Conservation (phyloP, 2,113 vertebrate genomes). For the Callaeas wilsoni region DNA sequence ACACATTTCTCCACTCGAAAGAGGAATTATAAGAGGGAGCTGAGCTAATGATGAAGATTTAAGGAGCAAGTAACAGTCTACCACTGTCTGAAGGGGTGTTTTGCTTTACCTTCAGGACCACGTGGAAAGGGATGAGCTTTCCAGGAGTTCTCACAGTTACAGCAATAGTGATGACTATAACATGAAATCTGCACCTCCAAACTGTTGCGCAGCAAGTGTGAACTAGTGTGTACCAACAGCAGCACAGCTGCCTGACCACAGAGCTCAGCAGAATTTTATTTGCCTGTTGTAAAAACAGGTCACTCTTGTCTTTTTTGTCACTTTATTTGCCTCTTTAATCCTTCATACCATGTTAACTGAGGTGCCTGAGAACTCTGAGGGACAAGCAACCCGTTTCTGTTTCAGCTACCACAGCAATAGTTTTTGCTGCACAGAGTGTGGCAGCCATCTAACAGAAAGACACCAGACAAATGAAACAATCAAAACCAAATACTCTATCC, state of each 20-base stretch:
- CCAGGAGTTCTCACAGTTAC: neutral
- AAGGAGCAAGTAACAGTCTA: neutral
- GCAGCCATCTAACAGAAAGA: neutral
- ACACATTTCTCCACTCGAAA: neutral
- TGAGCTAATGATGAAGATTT: neutral
- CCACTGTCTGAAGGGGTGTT: too few relatives aligned
- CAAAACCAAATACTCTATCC: neutral
- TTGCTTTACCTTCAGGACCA: neutral
- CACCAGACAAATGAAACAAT: neutral
- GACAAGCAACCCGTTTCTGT: neutral
- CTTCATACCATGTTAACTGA: neutral
- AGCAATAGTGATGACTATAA: neutral
- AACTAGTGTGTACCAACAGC: neutral
- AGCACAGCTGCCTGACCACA: neutral
- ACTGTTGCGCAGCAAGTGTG: neutral
- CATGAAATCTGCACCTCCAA: neutral
- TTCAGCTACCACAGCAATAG: neutral
- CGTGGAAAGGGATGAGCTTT: neutral
- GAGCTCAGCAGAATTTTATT: neutral
- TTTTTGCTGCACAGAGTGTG: neutral
- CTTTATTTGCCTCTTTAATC: neutral
- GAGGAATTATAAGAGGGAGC: neutral
- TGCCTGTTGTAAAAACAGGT: neutral
- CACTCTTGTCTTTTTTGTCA: neutral
- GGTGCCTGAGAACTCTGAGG: neutral